phyloP scores from a whole-genome alignment of 2,113 vertebrate genomes.

The Paratilapia polleni region DNA sequence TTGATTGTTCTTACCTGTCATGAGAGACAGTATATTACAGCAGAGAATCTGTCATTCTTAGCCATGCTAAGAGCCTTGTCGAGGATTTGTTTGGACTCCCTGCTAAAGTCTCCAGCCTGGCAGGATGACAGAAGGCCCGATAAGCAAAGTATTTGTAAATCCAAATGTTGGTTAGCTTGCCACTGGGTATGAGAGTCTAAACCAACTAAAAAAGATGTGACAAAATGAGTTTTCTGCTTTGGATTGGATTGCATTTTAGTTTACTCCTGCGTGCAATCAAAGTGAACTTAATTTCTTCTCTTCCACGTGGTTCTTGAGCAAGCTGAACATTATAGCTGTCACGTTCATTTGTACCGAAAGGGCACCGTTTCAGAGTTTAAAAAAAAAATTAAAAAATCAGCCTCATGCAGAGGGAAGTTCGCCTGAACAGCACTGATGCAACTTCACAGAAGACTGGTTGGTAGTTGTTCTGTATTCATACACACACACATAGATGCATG shows the following conservation, averaged over 20 bases:
- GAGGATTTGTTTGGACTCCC: constrained; percentile 40
- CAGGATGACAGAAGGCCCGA: constrained; percentile 36
- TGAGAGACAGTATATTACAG: constrained; percentile 6
- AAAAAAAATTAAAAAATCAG: too few species aligned
- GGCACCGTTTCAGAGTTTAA: not conserved
- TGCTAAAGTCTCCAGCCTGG: constrained; percentile 9
- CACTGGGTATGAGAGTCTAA: not conserved
- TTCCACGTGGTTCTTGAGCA: not conserved
- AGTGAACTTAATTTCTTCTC: not conserved
- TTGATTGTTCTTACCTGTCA: constrained; percentile 5
- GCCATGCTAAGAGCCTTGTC: not conserved
- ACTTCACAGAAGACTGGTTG: not conserved
- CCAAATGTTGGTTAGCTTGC: constrained; percentile 17
- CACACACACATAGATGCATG: not conserved
- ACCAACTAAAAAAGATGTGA: not conserved
- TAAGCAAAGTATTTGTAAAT: constrained; percentile 35
- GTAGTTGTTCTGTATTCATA: not conserved
- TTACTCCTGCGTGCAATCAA: not conserved
- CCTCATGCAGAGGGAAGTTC: constrained; percentile 17
- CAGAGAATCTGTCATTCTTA: not conserved
- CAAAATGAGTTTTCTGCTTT: not conserved
- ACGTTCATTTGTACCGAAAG: not conserved
- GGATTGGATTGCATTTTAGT: not conserved
- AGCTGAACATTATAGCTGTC: not conserved
- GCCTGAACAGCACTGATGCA: not conserved